Evolutionary conservation across 2,888 invertebrate species (phyloP).

Genomic region (Chorisops tibialis): DNA sequence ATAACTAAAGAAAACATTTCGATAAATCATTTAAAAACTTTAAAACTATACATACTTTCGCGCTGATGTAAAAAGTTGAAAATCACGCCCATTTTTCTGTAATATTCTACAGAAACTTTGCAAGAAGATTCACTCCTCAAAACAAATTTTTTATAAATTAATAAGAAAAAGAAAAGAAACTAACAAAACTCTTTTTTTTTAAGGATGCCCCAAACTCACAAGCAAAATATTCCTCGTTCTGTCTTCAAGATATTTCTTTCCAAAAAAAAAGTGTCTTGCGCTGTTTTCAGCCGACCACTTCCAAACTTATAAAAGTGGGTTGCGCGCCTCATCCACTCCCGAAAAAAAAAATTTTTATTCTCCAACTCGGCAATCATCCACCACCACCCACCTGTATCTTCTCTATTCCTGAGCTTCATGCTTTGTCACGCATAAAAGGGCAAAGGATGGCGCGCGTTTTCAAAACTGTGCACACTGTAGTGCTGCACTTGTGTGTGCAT

Average conservation of each 20-base stretch:
- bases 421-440: slow-evolving; percentile 15
- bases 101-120: no score
- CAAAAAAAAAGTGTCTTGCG: slow-evolving; percentile 24
- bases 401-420: neutral
- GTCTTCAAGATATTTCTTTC: slow-evolving; percentile 11
- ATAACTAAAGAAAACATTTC: no score
- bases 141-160: neutral
- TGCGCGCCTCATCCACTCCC: neutral
- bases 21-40: no score
- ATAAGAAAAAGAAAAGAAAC: slow-evolving; percentile 9
- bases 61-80: no score
- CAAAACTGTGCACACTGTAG: neutral
- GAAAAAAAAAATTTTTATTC: slow-evolving; percentile 13
- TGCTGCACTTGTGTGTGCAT: slow-evolving; percentile 14
- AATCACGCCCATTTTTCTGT: no score
- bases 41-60: no score
- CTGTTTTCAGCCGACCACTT: slow-evolving; percentile 12
- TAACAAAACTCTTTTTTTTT: slow-evolving; percentile 2
- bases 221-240: no score
- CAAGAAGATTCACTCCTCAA: no score
- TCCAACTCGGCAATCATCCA: neutral
- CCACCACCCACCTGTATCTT: slow-evolving; percentile 15
- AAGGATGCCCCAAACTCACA: neutral
- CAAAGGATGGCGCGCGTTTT: neutral
- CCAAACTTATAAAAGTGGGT: no score